phyloP scores from a whole-genome alignment of 1,140 invertebrate genomes.

The Dinothrombium tinctorium region DNA sequence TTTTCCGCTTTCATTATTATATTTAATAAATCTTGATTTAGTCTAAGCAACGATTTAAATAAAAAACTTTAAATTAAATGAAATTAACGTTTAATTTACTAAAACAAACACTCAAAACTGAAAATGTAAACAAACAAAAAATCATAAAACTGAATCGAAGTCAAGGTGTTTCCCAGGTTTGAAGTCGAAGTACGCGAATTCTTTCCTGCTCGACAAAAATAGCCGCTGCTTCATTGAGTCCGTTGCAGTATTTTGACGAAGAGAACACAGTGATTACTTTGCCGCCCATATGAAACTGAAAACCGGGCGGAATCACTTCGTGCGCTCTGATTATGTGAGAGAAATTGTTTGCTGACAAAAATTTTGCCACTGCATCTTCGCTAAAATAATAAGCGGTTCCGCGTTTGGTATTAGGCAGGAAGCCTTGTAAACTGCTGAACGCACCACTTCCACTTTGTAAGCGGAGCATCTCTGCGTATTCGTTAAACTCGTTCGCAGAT shows the following conservation, averaged over 20 bases:
- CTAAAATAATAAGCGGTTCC: slow-evolving; percentile 46
- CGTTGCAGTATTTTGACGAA: slow-evolving; percentile 38
- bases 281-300: slow-evolving; percentile 28
- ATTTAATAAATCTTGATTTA: too few relatives aligned
- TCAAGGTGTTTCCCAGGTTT: too few relatives aligned
- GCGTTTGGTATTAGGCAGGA: slow-evolving; percentile 35
- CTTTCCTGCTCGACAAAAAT: slow-evolving; percentile 31
- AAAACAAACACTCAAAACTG: too few relatives aligned
- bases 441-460: slow-evolving; percentile 1
- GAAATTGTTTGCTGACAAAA: slow-evolving; percentile 34
- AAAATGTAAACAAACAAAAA: too few relatives aligned
- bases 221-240: slow-evolving; percentile 38
- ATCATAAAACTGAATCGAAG: too few relatives aligned
- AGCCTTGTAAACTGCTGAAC: slow-evolving; percentile 26
- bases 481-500: slow-evolving; percentile 5
- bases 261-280: slow-evolving; percentile 39
- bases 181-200: slow-evolving; percentile 29
- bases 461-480: slow-evolving; percentile 5
- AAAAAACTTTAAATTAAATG: too few relatives aligned
- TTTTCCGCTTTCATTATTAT: too few relatives aligned
- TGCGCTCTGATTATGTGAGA: slow-evolving; percentile 44
- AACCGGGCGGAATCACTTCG: slow-evolving; percentile 29
- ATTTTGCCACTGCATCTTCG: slow-evolving; percentile 34
- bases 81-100: too few relatives aligned
- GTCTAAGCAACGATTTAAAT: too few relatives aligned